Evolutionary conservation across 1,140 invertebrate species (phyloP).

Genomic region (Drosophila novamexicana): DNA sequence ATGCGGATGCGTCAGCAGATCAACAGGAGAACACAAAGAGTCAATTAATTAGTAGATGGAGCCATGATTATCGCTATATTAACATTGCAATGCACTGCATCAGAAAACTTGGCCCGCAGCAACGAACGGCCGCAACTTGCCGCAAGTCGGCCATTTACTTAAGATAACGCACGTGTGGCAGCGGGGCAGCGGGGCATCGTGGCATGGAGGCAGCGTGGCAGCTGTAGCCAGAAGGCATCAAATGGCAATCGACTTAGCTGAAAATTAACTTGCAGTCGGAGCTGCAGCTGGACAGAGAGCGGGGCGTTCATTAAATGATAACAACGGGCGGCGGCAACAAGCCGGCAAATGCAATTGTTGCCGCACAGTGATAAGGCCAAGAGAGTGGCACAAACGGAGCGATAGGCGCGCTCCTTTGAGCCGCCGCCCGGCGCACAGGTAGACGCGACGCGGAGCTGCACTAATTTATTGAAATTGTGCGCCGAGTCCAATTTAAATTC

Average conservation of each 20-base stretch:
- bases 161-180: constrained; percentile 55
- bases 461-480: constrained; percentile 44
- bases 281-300: constrained; percentile 11
- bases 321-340: constrained; percentile 42
- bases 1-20: constrained; percentile 13
- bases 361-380: constrained; percentile 55
- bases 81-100: constrained; percentile 59
- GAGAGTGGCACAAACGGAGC: constrained; percentile 11
- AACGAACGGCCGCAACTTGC: no score
- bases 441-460: constrained; percentile 1
- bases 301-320: constrained; percentile 77
- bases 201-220: not conserved
- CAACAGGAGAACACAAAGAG: constrained; percentile 75
- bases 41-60: constrained; percentile 84
- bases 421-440: not conserved
- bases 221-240: constrained; percentile 6
- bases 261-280: constrained; percentile 10
- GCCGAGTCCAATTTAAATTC: constrained; percentile 41
- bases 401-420: constrained; percentile 16
- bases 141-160: constrained; percentile 47
- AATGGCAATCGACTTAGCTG: constrained; percentile 4
- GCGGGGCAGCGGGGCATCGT: not conserved
- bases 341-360: constrained; percentile 41
- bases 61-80: constrained; percentile 81
- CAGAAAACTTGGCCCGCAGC: no score